A percentile compares a stretch with the other conserved stretches of the same genome.
Conservation (phyloP, 2,113 vertebrate genomes). For the Hiodon alosoides region DNA sequence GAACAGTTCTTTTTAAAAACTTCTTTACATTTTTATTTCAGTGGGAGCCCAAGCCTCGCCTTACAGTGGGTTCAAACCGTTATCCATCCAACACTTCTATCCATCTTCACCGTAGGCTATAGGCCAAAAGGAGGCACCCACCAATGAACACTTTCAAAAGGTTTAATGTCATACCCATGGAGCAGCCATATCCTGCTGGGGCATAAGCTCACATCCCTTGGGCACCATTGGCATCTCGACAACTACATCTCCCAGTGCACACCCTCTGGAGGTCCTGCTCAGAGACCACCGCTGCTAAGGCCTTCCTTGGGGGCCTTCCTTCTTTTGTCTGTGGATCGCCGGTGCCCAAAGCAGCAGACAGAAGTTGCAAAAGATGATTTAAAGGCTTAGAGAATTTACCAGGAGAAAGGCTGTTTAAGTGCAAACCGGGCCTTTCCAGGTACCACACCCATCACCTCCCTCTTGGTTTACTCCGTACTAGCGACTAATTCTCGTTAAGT, state of each 20-base stretch:
- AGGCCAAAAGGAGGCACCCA: not conserved
- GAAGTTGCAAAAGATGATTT: constrained; percentile 30
- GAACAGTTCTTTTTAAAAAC: not conserved
- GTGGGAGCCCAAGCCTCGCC: not conserved
- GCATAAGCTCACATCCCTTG: not conserved
- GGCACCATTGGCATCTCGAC: not conserved
- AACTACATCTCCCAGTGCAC: not conserved
- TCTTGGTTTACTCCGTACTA: not conserved
- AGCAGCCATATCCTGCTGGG: no score
- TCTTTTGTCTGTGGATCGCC: not conserved
- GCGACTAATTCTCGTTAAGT: not conserved
- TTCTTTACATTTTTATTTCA: not conserved
- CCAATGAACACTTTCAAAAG: not conserved
- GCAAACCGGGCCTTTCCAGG: not conserved
- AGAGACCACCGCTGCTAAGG: not conserved
- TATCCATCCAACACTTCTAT: not conserved
- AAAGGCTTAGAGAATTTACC: constrained; percentile 31
- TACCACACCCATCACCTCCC: not conserved
- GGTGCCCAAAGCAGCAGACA: constrained; percentile 23
- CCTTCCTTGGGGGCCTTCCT: not conserved
- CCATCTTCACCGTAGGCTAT: not conserved
- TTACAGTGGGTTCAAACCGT: not conserved
- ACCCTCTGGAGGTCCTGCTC: not conserved
- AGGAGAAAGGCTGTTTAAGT: not conserved
- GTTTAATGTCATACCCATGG: no score